A percentile compares a stretch with the other conserved stretches of the same genome.
phyloP scores from a whole-genome alignment of 2,797 vertebrate genomes.

The Acrocephalus scirpaceus region DNA sequence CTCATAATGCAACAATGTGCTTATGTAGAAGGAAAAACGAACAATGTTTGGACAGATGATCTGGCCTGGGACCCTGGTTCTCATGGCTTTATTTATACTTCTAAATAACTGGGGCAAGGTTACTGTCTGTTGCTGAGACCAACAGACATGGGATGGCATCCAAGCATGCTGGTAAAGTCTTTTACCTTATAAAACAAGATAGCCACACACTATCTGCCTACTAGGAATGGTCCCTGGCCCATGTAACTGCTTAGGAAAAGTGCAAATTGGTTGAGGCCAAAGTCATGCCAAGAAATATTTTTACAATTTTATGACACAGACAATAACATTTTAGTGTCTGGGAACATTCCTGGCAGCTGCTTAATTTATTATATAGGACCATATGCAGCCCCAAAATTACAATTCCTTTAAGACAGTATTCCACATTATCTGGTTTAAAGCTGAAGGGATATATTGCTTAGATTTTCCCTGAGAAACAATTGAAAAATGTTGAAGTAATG shows the following conservation, averaged over 20 bases:
- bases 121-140: neutral
- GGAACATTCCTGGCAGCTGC: neutral
- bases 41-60: neutral
- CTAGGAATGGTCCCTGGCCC: neutral
- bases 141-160: neutral
- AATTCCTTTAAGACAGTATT: slow-evolving; percentile 5
- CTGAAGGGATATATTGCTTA: neutral
- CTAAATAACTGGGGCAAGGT: neutral
- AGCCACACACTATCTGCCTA: neutral
- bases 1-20: neutral
- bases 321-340: neutral
- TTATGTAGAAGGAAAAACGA: neutral
- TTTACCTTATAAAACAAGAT: neutral
- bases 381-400: neutral
- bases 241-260: neutral
- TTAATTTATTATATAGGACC: slow-evolving; percentile 9
- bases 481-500: slow-evolving; percentile 21
- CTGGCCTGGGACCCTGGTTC: neutral
- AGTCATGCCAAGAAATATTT: neutral
- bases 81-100: neutral
- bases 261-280: neutral
- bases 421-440: neutral
- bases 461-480: slow-evolving; percentile 42
- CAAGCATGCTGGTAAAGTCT: neutral
- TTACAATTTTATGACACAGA: neutral